A percentile compares a stretch with the other conserved stretches of the same genome.
These are phyloP conservation scores for Turritopsis rubra DNA, from an alignment of 30 jellyfish, hydroid and myxozoan genomes.

Conservation along the genomic window DNA sequence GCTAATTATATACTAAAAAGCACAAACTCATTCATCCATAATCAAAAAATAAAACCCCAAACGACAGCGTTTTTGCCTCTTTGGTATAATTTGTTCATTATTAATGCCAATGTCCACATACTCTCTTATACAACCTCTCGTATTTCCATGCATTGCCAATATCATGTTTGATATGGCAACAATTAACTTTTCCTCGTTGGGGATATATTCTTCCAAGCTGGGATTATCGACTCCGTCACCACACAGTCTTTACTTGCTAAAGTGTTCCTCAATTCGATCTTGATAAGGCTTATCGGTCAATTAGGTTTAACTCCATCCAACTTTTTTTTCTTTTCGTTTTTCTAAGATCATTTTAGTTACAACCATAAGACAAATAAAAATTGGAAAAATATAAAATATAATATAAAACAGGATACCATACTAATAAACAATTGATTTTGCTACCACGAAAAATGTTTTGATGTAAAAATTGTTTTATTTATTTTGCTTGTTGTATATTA, in stretches of 20 bases:
- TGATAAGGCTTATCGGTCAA: neutral
- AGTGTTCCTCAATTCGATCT: neutral
- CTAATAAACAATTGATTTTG: too few relatives aligned
- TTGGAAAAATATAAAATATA: too few relatives aligned
- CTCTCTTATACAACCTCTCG: neutral
- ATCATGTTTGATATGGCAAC: neutral
- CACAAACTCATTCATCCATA: neutral
- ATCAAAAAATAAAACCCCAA: neutral
- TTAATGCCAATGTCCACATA: neutral
- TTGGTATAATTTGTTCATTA: neutral
- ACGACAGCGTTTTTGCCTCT: neutral
- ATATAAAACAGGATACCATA: too few relatives aligned
- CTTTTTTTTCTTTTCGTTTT: too few relatives aligned
- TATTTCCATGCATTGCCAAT: neutral
- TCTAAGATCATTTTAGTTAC: too few relatives aligned
- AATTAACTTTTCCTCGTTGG: neutral
- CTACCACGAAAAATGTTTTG: too few relatives aligned
- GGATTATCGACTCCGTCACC: neutral
- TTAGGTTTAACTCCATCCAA: neutral
- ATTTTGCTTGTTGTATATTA: too few relatives aligned
- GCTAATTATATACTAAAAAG: too few relatives aligned
- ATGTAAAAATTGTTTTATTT: too few relatives aligned
- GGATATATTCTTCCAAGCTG: neutral
- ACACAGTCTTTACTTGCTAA: neutral
- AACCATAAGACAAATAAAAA: too few relatives aligned